Evolutionary conservation across 2,888 invertebrate species (phyloP), one percentile per base, ranked within the genome.

Genomic region (Drosophila aldrichi): DNA sequence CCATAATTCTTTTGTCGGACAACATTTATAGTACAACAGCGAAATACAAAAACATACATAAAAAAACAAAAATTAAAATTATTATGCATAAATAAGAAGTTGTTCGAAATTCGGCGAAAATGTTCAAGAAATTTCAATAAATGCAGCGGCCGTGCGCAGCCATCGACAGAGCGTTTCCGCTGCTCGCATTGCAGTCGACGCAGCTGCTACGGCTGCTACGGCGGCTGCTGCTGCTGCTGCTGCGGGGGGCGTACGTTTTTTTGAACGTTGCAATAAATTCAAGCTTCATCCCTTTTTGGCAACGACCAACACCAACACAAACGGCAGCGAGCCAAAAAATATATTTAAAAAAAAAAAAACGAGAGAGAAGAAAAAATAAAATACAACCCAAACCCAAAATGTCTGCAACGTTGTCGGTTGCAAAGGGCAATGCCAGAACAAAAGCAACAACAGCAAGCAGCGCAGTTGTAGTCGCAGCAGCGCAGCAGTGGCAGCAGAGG

Each of bases 261-360:
- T 46, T 22, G 64, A 57, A 63, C 82, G 71, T 43, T 87, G 82
- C 82, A 85, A 89, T 88, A 83, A 83, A 88, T 83, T 83, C 57
- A 72, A 70, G 62, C 76, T 83, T 89, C 90, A 89, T 88, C 83
- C 90, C 90, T 76, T 84, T 81, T 88, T 59, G 84, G 69, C 84
- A 79, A 83, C 84, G 84, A 79, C 77, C 81, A 79, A 73, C 79
- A 83, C 69, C 81, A 79, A 79, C 84, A 83, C 51, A 68, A 66
- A 65, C 65, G 57, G 64, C 81, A 80, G 56, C 74, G 77, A 81
- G 84, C 74, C 66, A 59, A 60, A 52, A 46, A 49, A 41, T 18
- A 32, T n/a, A 60, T 40, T 34, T 16, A 4, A 18, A 46, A 32
- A 41, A 59, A 29, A n/a, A 29, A 25, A 4, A 9, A 10, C 10